These are phyloP conservation scores for Holothuria glaberrima DNA, from an alignment of 35 echinoderm and acorn worm genomes.

Conservation along the genomic window DNA sequence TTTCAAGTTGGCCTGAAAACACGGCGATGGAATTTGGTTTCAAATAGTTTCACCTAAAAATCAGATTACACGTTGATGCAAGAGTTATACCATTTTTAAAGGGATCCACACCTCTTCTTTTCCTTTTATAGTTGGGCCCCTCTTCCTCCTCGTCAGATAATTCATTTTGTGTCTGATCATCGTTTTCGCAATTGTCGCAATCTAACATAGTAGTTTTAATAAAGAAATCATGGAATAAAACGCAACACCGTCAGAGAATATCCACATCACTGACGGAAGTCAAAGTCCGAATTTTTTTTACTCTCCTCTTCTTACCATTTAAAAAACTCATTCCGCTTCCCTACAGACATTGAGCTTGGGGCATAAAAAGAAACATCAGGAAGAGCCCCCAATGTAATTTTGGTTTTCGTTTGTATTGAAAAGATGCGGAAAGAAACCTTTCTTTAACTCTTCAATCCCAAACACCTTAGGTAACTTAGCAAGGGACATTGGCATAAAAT, in stretches of 20 bases:
- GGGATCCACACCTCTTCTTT: constrained; percentile 54
- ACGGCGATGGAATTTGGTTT: constrained; percentile 59
- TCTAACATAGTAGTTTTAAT: constrained; percentile 53
- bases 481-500: constrained; percentile 39
- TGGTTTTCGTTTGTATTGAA: constrained; percentile 62
- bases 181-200: too few species aligned
- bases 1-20: background rate
- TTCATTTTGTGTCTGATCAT: too few species aligned
- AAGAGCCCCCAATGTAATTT: constrained; percentile 64
- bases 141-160: too few species aligned
- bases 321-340: constrained; percentile 23
- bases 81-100: constrained; percentile 72
- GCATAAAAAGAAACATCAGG: constrained; percentile 22
- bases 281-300: constrained; percentile 1
- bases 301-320: constrained; percentile 8
- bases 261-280: too few species aligned
- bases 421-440: constrained; percentile 68
- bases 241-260: constrained; percentile 42
- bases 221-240: constrained; percentile 32
- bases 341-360: constrained; percentile 29
- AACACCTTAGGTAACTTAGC: constrained; percentile 62
- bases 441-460: constrained; percentile 61
- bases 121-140: background rate
- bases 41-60: constrained; percentile 62
- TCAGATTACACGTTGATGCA: constrained; percentile 66